Percentiles rank a stretch among this genome's conserved stretches.
These are phyloP conservation scores for Aradus depressus DNA, from an alignment of 2,888 invertebrate genomes.

Conservation along the genomic window DNA sequence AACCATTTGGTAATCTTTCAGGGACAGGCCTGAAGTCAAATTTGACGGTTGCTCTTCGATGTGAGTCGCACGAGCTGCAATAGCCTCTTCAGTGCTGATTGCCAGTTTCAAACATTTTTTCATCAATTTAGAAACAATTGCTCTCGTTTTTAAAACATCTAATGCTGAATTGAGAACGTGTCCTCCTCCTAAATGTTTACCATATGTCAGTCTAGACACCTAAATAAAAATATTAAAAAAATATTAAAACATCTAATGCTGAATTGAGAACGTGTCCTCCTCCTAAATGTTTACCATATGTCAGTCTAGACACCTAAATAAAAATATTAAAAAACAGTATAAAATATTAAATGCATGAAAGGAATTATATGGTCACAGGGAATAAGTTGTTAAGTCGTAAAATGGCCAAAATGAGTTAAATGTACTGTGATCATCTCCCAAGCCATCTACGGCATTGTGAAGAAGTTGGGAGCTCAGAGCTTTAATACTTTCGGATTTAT, in stretches of 20 bases:
- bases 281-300: slow-evolving; percentile 55
- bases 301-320: slow-evolving; percentile 53
- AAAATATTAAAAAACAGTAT: too few relatives aligned
- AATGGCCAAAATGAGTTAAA: too few relatives aligned
- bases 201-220: slow-evolving; percentile 56
- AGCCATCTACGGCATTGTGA: too few relatives aligned
- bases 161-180: slow-evolving; percentile 74
- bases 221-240: slow-evolving; percentile 35
- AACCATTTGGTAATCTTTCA: slow-evolving; percentile 78
- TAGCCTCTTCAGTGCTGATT: slow-evolving; percentile 63
- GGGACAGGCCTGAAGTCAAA: slow-evolving; percentile 52
- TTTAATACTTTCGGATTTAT: too few relatives aligned
- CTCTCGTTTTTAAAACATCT: slow-evolving; percentile 54
- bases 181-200: slow-evolving; percentile 59
- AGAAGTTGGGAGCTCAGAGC: too few relatives aligned
- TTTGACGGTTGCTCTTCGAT: slow-evolving; percentile 63
- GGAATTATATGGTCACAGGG: too few relatives aligned
- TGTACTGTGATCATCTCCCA: too few relatives aligned
- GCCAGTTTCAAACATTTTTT: slow-evolving; percentile 75
- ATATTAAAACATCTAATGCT: background rate
- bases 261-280: slow-evolving; percentile 67
- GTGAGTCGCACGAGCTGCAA: slow-evolving; percentile 58
- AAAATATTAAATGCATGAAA: too few relatives aligned
- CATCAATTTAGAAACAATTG: slow-evolving; percentile 67
- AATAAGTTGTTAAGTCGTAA: too few relatives aligned